Conservation (phyloP, 2,888 invertebrate species). For the Pterobdella sp. region DNA sequence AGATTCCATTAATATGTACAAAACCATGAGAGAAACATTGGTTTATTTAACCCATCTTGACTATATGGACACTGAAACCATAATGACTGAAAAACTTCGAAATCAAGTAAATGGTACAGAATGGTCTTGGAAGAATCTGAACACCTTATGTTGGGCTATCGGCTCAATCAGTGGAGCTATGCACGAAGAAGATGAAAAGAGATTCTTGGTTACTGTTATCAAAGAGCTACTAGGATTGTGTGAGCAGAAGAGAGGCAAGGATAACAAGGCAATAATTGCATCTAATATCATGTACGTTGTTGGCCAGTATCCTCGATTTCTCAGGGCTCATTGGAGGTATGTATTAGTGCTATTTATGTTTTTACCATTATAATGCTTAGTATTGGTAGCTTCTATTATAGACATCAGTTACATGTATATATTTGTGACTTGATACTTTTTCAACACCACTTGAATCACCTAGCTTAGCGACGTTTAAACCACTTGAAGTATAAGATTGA, state of each 20-base stretch:
- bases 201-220: conserved; percentile 96
- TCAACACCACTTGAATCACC: no score
- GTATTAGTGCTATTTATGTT: no score
- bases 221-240: conserved; percentile 86
- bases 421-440: no score
- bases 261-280: conserved; percentile 98
- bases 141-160: conserved; percentile 98
- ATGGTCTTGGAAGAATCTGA: conserved; percentile 99
- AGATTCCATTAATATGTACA: conserved; percentile 96
- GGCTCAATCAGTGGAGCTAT: conserved; percentile 97
- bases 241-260: conserved; percentile 89
- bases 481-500: no score
- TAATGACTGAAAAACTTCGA: conserved; percentile 96
- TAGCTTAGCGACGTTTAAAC: no score
- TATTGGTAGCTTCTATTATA: no score
- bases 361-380: no score
- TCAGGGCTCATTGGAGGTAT: conserved; percentile 99
- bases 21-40: conserved; percentile 84
- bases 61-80: conserved; percentile 89
- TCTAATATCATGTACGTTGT: conserved; percentile 99
- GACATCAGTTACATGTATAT: no score
- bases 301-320: conserved; percentile 94
- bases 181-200: conserved; percentile 97
- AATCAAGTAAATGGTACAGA: conserved; percentile 96
- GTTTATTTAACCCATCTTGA: conserved; percentile 98